Conservation (phyloP, 53 echinoderm and acorn worm genomes). For the Paracentrotus lividus region DNA sequence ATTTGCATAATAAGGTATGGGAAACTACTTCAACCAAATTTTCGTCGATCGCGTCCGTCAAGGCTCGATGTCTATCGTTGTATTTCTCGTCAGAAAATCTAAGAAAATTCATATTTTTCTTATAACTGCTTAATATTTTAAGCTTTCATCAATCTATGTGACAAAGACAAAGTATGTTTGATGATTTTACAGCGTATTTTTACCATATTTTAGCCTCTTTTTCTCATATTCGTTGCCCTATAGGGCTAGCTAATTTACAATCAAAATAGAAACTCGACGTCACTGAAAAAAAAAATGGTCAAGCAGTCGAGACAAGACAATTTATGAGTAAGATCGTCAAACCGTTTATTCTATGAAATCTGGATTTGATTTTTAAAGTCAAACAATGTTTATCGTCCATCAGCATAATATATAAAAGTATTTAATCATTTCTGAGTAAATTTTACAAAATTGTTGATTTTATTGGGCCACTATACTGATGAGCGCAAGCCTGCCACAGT, state of each 20-base stretch:
- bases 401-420: neutral
- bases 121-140: neutral
- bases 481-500: too few species aligned
- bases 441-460: conserved; percentile 13
- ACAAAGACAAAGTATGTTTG: neutral
- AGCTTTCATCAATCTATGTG: neutral
- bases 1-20: conserved; percentile 1
- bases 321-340: neutral
- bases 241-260: neutral
- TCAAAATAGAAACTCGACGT: neutral
- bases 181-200: neutral
- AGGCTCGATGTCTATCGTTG: neutral
- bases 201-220: neutral
- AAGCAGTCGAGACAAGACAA: neutral
- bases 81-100: neutral
- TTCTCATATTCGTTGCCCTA: neutral
- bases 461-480: neutral
- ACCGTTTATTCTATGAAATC: neutral
- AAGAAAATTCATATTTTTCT: neutral
- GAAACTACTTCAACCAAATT: neutral
- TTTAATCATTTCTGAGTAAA: neutral
- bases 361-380: neutral
- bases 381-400: neutral
- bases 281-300: neutral
- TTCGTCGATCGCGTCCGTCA: neutral